Conservation (phyloP, 1,140 invertebrate genomes). For the Brachionus plicatilis region DNA sequence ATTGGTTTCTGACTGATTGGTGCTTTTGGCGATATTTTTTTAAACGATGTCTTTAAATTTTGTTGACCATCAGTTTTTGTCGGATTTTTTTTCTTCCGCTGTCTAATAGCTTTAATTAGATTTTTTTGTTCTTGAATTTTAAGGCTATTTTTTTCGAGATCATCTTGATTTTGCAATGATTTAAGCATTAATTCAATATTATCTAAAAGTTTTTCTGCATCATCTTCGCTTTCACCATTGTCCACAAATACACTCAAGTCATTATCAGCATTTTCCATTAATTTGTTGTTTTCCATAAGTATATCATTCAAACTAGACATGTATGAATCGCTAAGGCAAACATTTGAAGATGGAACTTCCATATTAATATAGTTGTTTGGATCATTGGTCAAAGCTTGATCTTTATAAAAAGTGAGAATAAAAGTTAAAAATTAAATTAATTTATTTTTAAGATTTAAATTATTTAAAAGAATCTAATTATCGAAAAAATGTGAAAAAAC, state of each 20-base stretch:
- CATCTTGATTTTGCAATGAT: background rate
- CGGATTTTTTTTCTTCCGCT: background rate
- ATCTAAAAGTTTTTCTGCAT: conserved; percentile 13
- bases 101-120: background rate
- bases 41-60: background rate
- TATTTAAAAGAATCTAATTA: too few species aligned
- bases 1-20: background rate
- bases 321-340: background rate
- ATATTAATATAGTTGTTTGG: background rate
- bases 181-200: conserved; percentile 37
- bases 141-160: background rate
- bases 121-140: conserved; percentile 15
- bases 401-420: background rate
- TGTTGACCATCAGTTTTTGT: background rate
- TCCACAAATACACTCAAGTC: background rate
- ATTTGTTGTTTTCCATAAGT: background rate
- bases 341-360: background rate
- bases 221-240: background rate
- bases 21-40: background rate
- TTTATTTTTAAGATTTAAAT: background rate
- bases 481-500: too few species aligned
- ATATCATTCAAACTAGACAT: background rate
- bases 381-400: background rate
- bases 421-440: background rate
- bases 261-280: background rate